A percentile compares a stretch with the other conserved stretches of the same genome.
Evolutionary conservation across 2,888 invertebrate genomes (phyloP).

Genomic region (Nowickia ferox): DNA sequence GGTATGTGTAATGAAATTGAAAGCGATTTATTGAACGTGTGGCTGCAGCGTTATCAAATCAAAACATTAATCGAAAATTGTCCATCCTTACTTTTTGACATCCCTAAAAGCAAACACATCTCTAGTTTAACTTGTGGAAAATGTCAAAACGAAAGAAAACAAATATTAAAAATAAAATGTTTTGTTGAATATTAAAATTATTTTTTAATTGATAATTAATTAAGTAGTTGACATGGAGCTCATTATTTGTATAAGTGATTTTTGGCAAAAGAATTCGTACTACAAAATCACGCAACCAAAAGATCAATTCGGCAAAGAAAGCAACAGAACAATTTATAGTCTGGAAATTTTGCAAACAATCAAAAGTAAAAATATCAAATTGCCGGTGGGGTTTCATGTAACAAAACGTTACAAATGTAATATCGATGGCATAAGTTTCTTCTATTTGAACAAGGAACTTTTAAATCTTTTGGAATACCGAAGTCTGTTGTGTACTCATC

Average conservation of each 20-base stretch:
- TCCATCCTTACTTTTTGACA: neutral
- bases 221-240: constrained; percentile 74
- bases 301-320: constrained; percentile 1
- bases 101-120: constrained; percentile 29
- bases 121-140: neutral
- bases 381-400: constrained; percentile 24
- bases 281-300: constrained; percentile 61
- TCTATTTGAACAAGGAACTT: constrained; percentile 78
- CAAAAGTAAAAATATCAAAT: constrained; percentile 13
- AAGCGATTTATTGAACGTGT: too few relatives aligned
- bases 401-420: constrained; percentile 73
- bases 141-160: constrained; percentile 18
- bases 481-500: constrained; percentile 68
- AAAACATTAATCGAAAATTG: neutral
- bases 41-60: too few relatives aligned
- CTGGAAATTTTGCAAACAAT: constrained; percentile 32
- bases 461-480: constrained; percentile 75
- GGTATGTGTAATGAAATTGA: too few relatives aligned
- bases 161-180: constrained; percentile 5
- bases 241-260: constrained; percentile 78
- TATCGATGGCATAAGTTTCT: constrained; percentile 77
- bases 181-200: constrained; percentile 9
- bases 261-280: constrained; percentile 76
- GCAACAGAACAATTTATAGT: constrained; percentile 17
- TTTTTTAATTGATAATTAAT: constrained; percentile 26